Base-by-base conservation (phyloP, 2,888 invertebrate species). In the Tiliacea citrago region DNA sequence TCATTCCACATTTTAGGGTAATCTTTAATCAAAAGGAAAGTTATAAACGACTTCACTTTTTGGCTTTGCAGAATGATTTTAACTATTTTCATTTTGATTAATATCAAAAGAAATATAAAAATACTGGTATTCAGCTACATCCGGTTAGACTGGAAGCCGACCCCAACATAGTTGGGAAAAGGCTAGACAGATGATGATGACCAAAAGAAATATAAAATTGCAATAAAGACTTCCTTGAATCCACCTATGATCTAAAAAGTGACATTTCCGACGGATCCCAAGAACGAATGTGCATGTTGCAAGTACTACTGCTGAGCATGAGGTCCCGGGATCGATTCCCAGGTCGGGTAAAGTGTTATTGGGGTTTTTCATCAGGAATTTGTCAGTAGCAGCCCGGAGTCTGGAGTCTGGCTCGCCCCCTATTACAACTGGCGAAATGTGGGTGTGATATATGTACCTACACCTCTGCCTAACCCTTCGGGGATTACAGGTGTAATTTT, bases 1-100 rank as follows among this genome's bases (percentile, higher is more conserved):
- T 82, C 70, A 76, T 76, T 75, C 57, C 45, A 62, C 18, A 76
- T 74, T 79, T 79, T 58, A 83, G 76, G 80, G 69, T 68, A 76
- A 71, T 73, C 67, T 70, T 65, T 76, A 76, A 70, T 68, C 57
- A 76, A 63, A 69, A 83, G 49, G 29, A 29, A 77, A 12, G 55
- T n/a, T n/a, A n/a, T 51, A 49, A 55, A 49, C 13, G 21, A 70
- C 68, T 80, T 57, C 4, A 24, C 42, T 60, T 24, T 63, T 18
- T 70, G 8, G 10, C 2, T 35, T 10, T 21, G 7, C 24, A 12
- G 18, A 75, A 35, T 60, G 1, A 45, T 67, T 39, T 18, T 51
- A 35, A 24, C 1, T 8, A 55, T 61, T 29, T n/a, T 21, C 2
- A 5, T 53, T 55, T 66, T 39, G 8, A 45, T 53, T 9, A n/a